Percentiles rank a stretch among this genome's conserved stretches.
Evolutionary conservation across 2,888 invertebrate species (phyloP).

Genomic region (Myopa tessellatipennis): DNA sequence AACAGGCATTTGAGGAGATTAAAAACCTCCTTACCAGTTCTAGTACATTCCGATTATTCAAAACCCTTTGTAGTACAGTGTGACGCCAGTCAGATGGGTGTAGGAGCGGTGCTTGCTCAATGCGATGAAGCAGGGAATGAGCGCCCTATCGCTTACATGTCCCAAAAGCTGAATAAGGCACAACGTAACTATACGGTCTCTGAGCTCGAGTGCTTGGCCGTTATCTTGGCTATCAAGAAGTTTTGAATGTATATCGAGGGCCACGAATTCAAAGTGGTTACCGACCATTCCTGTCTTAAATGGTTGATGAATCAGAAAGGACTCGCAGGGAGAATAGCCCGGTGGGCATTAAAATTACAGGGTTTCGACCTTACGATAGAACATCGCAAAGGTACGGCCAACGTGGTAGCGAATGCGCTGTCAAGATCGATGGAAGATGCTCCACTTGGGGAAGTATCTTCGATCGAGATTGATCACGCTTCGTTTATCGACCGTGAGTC

Average conservation of each 20-base stretch:
- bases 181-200: slow-evolving; percentile 38
- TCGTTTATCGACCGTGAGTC: neutral
- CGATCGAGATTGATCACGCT: neutral
- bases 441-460: neutral
- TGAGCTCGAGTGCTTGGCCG: slow-evolving; percentile 12
- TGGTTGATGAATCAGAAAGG: neutral
- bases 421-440: neutral
- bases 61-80: slow-evolving; percentile 42
- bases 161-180: slow-evolving; percentile 43
- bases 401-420: neutral
- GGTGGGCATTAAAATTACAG: neutral
- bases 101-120: slow-evolving; percentile 41
- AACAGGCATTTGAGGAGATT: slow-evolving; percentile 22
- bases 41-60: slow-evolving; percentile 37
- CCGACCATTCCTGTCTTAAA: slow-evolving; percentile 30
- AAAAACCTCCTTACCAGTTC: slow-evolving; percentile 37
- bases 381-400: neutral
- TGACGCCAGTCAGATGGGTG: slow-evolving; percentile 34
- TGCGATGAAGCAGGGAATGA: slow-evolving; percentile 37
- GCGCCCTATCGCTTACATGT: slow-evolving; percentile 42
- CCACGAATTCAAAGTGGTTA: slow-evolving; percentile 22
- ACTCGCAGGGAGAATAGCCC: neutral
- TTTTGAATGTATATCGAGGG: slow-evolving; percentile 34
- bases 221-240: slow-evolving; percentile 25
- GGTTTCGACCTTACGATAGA: slow-evolving; percentile 4